phyloP scores from a whole-genome alignment of 2,797 vertebrate genomes.

The Antennarius maculatus region DNA sequence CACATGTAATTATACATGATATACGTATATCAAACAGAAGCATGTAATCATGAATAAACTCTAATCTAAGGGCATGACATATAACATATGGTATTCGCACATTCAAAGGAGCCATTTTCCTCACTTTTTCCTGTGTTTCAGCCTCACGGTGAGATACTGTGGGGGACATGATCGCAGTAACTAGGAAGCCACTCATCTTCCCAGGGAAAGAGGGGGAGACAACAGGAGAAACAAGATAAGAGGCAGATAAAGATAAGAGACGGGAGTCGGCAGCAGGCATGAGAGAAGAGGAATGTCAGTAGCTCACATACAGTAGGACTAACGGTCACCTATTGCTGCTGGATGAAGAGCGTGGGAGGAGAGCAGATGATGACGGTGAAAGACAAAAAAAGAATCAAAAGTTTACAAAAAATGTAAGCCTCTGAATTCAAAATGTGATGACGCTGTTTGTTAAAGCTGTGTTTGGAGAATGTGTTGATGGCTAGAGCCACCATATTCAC shows the following conservation, averaged over 20 bases:
- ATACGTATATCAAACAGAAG: background rate
- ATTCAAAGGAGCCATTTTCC: background rate
- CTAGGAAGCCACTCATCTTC: constrained; percentile 25
- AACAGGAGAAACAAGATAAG: constrained; percentile 46
- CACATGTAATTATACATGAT: constrained; percentile 5
- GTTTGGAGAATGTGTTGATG: too few species aligned
- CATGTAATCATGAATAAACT: background rate
- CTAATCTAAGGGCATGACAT: constrained; percentile 5
- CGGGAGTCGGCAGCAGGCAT: constrained; percentile 13
- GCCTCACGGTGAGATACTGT: constrained; percentile 16
- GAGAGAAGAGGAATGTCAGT: constrained; percentile 21
- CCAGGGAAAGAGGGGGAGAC: constrained; percentile 18
- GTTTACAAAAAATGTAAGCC: too few species aligned
- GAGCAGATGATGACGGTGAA: constrained; percentile 6
- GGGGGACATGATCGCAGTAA: constrained; percentile 50
- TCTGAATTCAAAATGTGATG: background rate
- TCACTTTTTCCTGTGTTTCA: background rate
- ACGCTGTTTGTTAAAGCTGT: background rate
- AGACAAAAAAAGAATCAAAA: background rate
- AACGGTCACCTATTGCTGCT: constrained; percentile 43
- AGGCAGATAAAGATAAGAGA: constrained; percentile 47
- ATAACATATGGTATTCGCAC: background rate
- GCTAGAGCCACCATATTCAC: too few species aligned
- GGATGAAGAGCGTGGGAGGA: constrained; percentile 14
- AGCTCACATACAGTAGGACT: constrained; percentile 38